Percentiles rank a stretch among this genome's conserved stretches.
Evolutionary conservation across 53 echinoderm and acorn worm genomes (phyloP).

Genomic region (Pentamera pediparva): DNA sequence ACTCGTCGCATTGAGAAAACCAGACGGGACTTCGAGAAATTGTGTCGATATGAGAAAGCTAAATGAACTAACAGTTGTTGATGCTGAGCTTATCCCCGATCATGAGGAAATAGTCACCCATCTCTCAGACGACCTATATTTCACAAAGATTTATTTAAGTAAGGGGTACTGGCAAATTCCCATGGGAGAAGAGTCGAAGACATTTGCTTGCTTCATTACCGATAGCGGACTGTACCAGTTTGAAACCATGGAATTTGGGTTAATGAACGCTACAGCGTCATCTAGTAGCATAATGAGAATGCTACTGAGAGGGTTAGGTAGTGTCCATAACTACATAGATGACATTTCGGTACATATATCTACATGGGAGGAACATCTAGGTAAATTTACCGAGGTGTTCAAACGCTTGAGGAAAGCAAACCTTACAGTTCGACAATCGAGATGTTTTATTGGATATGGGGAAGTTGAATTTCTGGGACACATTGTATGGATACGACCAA

Average conservation of each 20-base stretch:
- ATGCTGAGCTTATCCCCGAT: slow-evolving; percentile 38
- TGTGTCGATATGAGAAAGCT: slow-evolving; percentile 45
- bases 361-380: slow-evolving; percentile 20
- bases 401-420: not conserved
- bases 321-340: slow-evolving; percentile 42
- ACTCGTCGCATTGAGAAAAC: slow-evolving; percentile 24
- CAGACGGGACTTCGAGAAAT: slow-evolving; percentile 30
- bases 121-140: slow-evolving; percentile 11
- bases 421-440: slow-evolving; percentile 21
- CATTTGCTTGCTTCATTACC: not conserved
- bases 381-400: not conserved
- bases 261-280: slow-evolving; percentile 30
- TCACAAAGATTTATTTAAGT: slow-evolving; percentile 41
- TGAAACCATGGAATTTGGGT: slow-evolving; percentile 21
- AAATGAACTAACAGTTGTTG: slow-evolving; percentile 31
- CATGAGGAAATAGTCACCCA: slow-evolving; percentile 42
- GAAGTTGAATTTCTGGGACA: slow-evolving; percentile 30
- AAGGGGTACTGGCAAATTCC: slow-evolving; percentile 66
- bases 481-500: slow-evolving; percentile 11
- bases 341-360: not conserved
- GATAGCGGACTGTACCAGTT: slow-evolving; percentile 1
- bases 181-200: not conserved
- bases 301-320: slow-evolving; percentile 8
- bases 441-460: slow-evolving; percentile 18
- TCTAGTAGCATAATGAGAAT: slow-evolving; percentile 36